Percentiles rank a stretch among this genome's conserved stretches.
phyloP scores from a whole-genome alignment of 2,888 invertebrate species.

The Cordylochernes scorpioides region DNA sequence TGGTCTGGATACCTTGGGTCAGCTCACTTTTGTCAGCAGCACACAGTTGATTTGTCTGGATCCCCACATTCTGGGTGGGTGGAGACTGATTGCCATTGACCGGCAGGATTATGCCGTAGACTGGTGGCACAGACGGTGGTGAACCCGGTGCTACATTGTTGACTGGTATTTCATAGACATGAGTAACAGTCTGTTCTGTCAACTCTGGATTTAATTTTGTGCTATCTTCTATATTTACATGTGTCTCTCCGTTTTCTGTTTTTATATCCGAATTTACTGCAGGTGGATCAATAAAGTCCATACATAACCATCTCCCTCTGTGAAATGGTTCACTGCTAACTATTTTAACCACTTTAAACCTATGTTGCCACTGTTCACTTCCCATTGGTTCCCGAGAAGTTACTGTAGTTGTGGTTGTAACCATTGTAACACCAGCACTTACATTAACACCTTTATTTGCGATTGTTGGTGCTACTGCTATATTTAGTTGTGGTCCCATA shows the following conservation, averaged over 20 bases:
- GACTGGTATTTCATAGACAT: constrained; percentile 12
- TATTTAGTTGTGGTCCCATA: constrained; percentile 2
- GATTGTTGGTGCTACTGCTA: constrained; percentile 6
- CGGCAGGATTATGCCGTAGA: constrained; percentile 11
- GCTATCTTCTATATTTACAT: background rate
- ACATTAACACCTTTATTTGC: constrained; percentile 5
- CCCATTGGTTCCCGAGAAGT: constrained; percentile 2
- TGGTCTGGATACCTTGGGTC: no score
- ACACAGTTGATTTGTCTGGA: no score
- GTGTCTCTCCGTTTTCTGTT: constrained; percentile 6
- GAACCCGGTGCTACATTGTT: constrained; percentile 9
- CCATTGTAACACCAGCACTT: constrained; percentile 9
- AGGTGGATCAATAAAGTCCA: constrained; percentile 52
- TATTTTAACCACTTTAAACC: constrained; percentile 83
- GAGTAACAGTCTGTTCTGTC: constrained; percentile 8
- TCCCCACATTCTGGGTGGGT: no score
- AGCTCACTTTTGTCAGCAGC: no score
- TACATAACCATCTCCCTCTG: constrained; percentile 73
- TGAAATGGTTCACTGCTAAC: constrained; percentile 81
- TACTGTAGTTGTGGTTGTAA: constrained; percentile 2
- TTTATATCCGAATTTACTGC: constrained; percentile 8
- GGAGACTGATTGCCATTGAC: no score
- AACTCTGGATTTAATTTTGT: background rate
- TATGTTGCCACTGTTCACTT: constrained; percentile 21
- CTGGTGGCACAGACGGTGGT: constrained; percentile 6